Conservation (phyloP, 2,113 vertebrate genomes). For the Notiomystis cincta region DNA sequence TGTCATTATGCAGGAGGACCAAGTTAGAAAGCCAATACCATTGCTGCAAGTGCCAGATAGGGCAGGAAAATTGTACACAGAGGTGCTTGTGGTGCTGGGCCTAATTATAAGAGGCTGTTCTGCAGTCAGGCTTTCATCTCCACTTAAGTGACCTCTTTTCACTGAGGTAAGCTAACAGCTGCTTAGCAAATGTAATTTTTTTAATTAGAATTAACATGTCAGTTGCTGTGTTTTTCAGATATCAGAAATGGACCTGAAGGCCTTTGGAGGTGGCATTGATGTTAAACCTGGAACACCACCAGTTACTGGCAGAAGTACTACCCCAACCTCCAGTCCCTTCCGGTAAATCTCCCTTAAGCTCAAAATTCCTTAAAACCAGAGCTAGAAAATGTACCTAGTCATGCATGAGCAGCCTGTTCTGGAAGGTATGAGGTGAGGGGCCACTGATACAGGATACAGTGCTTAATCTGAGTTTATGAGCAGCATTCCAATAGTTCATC, state of each 20-base stretch:
- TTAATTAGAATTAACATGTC: background rate
- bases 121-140: background rate
- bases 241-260: slow-evolving; percentile 94
- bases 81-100: background rate
- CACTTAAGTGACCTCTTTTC: background rate
- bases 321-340: slow-evolving; percentile 96
- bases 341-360: slow-evolving; percentile 74
- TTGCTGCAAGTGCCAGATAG: background rate
- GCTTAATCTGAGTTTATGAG: background rate
- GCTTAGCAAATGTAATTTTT: background rate
- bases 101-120: background rate
- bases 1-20: background rate
- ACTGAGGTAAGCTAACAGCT: background rate
- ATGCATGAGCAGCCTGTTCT: background rate
- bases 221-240: slow-evolving; percentile 75
- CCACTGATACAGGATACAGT: background rate
- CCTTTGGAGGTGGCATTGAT: slow-evolving; percentile 91
- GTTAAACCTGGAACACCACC: slow-evolving; percentile 96
- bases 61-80: background rate
- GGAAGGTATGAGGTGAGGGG: background rate
- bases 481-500: background rate
- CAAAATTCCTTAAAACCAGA: slow-evolving; percentile 10
- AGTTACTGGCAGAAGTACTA: slow-evolving; percentile 87
- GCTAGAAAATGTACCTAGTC: background rate
- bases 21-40: background rate